Evolutionary conservation across 2,888 invertebrate genomes (phyloP).

Genomic region (Coleophora deauratella): DNA sequence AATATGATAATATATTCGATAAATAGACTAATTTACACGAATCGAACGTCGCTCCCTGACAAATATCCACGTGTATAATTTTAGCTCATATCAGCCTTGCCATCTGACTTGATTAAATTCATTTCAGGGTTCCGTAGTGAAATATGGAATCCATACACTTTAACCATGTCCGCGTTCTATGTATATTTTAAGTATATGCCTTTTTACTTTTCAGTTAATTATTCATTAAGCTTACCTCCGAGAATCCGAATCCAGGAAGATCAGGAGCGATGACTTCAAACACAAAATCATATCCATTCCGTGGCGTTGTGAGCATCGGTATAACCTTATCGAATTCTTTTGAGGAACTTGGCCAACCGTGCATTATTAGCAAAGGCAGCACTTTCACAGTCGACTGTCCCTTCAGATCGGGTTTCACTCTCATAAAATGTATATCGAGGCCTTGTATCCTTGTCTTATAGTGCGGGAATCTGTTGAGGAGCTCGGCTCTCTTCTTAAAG

Average conservation of each 20-base stretch:
- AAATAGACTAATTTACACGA: too few species aligned
- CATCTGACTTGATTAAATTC: too few species aligned
- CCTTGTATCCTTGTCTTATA: constrained; percentile 84
- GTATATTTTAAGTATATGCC: too few species aligned
- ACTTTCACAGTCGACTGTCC: constrained; percentile 25
- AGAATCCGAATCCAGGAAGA: constrained; percentile 81
- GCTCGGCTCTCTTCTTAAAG: constrained; percentile 73
- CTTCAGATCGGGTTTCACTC: constrained; percentile 70
- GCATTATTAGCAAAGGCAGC: constrained; percentile 81
- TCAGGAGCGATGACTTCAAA: constrained; percentile 81
- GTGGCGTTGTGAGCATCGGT: constrained; percentile 75
- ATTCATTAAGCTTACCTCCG: constrained; percentile 65
- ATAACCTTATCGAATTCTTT: constrained; percentile 86
- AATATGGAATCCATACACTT: too few species aligned
- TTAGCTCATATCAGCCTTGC: too few species aligned
- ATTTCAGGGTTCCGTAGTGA: too few species aligned
- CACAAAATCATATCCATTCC: constrained; percentile 71
- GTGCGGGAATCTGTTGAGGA: constrained; percentile 82
- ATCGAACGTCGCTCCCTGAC: too few species aligned
- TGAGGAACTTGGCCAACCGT: constrained; percentile 93
- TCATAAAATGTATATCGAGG: constrained; percentile 84
- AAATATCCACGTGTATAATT: too few species aligned
- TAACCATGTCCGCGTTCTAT: too few species aligned
- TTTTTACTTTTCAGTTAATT: too few species aligned
- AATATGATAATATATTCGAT: too few species aligned